Evolutionary conservation across 2,797 vertebrate species (phyloP).

Genomic region (Ataeniobius toweri): DNA sequence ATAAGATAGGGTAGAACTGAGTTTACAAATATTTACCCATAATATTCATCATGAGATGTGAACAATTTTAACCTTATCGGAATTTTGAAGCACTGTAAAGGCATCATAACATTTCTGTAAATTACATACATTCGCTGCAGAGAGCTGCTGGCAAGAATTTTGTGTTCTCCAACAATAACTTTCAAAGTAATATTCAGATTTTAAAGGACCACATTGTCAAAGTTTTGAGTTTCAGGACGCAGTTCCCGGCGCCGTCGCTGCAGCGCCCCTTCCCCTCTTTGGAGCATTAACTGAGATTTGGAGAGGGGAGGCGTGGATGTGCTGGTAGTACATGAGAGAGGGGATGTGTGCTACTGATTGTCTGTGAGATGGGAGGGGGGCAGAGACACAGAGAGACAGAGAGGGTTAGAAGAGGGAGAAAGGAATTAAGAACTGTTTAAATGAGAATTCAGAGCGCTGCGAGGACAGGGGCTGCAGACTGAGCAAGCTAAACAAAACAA

Average conservation of each 20-base stretch:
- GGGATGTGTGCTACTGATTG: conserved; percentile 55
- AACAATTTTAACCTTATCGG: neutral
- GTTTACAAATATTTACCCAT: neutral
- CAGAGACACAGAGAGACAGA: conserved; percentile 30
- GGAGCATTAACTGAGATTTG: conserved; percentile 61
- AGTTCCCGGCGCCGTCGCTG: conserved; percentile 53
- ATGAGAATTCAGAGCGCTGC: conserved; percentile 65
- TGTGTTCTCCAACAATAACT: neutral
- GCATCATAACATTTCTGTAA: neutral
- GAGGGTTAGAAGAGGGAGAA: conserved; percentile 43
- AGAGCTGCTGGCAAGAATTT: neutral
- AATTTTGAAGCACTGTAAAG: neutral
- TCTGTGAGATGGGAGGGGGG: conserved; percentile 37
- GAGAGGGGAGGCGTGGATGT: conserved; percentile 35
- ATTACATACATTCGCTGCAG: neutral
- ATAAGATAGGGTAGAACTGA: neutral
- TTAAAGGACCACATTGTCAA: neutral
- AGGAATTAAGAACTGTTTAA: conserved; percentile 62
- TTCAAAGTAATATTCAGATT: neutral
- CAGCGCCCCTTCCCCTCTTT: conserved; percentile 52
- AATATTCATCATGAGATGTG: neutral
- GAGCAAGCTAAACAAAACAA: conserved; percentile 20
- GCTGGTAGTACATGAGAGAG: conserved; percentile 26
- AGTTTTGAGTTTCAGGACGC: conserved; percentile 21
- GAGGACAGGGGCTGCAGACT: conserved; percentile 49